Base-by-base conservation (phyloP, 2,113 vertebrate genomes). In the Alexandromys fortis region DNA sequence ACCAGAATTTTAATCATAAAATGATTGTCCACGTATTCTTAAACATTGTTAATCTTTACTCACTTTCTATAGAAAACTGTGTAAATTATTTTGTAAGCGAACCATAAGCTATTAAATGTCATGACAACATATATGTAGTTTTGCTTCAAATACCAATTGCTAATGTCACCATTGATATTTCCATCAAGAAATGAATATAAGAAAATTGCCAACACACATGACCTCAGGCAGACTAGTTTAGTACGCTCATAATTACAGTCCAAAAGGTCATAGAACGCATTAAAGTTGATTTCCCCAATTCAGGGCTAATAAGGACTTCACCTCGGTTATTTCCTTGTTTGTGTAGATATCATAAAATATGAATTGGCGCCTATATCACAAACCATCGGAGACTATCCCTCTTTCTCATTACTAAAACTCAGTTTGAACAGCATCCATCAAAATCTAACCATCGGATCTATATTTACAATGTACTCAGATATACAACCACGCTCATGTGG, bases 261-360 rank as follows among this genome's bases (percentile, higher is more conserved):
- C 33, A 63, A 92, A 96, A 96, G 90, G 91, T 89, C 82, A 63
- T n/a, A 47, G 4, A 79, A 81, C n/a, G 72, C 73, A 52, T 95
- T 86, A 89, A 88, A 91, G 91, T 55, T 65, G 61, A 94, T 86
- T 82, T 91, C 90, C 92, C 63, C 89, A 96, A 77, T 91, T 96
- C 95, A 91, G 9, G 70, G 92, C 89, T 92, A 90, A 89, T 85
- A 92, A 76, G 68, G 67, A 47, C 55, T 52, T 91, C 72, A 86
- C 52, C 79, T 86, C 86, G 55, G 55, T 92, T 93, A 67, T 82
- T 86, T 89, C 89, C 94, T 75, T 82, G 12, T 83, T 87, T 94
- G 68, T 83, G 28, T 52, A 87, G 68, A 61, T 67, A 45, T 21
- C 67, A 87, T 95, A 96, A 97, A 95, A 87, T 72, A 86, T 67